These are phyloP conservation scores for Sphaerophoria rueppellii DNA, from an alignment of 2,888 invertebrate species.

Conservation along the genomic window DNA sequence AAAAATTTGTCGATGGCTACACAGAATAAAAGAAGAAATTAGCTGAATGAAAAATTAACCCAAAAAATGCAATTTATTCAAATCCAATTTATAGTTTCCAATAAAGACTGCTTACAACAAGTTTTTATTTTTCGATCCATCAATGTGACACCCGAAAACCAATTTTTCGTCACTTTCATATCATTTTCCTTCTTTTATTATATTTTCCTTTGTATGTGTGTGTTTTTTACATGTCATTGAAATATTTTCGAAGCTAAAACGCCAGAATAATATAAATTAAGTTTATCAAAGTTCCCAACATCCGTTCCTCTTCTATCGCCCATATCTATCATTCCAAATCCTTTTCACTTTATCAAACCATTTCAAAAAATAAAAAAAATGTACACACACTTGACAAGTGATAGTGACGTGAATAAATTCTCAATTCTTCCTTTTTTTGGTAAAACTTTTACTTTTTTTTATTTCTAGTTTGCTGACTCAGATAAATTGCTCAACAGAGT, in stretches of 20 bases:
- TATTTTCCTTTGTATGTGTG: no score
- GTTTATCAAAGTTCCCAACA: constrained; percentile 21
- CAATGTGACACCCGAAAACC: not conserved
- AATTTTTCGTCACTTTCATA: constrained; percentile 11
- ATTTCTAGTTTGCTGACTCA: constrained; percentile 9
- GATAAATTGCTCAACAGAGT: constrained; percentile 34
- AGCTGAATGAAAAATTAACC: no score
- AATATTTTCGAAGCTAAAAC: constrained; percentile 3
- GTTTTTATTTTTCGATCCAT: not conserved
- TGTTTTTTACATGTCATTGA: not conserved
- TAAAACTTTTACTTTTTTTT: no score
- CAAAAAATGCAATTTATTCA: no score
- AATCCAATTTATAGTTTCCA: no score
- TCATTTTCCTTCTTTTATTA: no score
- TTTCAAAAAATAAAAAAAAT: constrained; percentile 21
- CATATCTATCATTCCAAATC: constrained; percentile 27
- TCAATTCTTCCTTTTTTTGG: not conserved
- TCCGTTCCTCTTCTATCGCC: constrained; percentile 6
- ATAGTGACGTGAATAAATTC: constrained; percentile 53
- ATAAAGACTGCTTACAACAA: no score
- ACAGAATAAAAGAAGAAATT: no score
- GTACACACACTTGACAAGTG: constrained; percentile 37
- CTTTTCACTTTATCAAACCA: constrained; percentile 38
- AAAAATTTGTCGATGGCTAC: no score
- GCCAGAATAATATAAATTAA: constrained; percentile 9